Evolutionary conservation across 2,888 invertebrate species (phyloP).

Genomic region (Nemapogon koenigi): DNA sequence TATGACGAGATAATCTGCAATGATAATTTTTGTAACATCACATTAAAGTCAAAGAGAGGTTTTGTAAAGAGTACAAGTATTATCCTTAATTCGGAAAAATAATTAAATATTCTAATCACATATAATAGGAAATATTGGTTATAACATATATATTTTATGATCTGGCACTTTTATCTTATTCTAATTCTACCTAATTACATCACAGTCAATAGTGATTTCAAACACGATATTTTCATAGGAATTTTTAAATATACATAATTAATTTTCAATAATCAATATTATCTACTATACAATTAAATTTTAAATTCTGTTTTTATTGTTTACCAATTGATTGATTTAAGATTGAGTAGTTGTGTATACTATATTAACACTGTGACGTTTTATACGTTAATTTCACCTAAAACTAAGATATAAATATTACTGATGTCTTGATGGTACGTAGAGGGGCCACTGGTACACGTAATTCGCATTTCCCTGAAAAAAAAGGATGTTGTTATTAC

Average conservation of each 20-base stretch:
- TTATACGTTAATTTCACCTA: constrained; percentile 1
- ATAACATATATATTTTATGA: constrained; percentile 19
- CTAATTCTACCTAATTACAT: constrained; percentile 34
- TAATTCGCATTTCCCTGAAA: constrained; percentile 34
- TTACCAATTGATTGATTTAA: too few species aligned
- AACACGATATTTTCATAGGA: too few species aligned
- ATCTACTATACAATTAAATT: too few species aligned
- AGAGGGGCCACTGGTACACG: constrained; percentile 44
- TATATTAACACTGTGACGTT: constrained; percentile 1
- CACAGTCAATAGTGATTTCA: too few species aligned
- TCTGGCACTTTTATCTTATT: constrained; percentile 54
- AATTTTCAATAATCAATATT: too few species aligned
- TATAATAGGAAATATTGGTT: constrained; percentile 1
- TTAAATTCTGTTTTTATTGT: too few species aligned
- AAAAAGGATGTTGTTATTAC: too few species aligned
- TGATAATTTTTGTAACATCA: too few species aligned
- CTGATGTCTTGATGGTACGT: constrained; percentile 37
- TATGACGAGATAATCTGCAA: too few species aligned
- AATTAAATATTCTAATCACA: constrained; percentile 1
- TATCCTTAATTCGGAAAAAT: not conserved
- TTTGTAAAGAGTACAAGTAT: not conserved
- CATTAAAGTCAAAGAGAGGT: too few species aligned
- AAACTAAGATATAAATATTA: constrained; percentile 16
- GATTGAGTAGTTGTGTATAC: too few species aligned
- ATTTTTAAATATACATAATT: too few species aligned